A percentile compares a stretch with the other conserved stretches of the same genome.
phyloP scores from a whole-genome alignment of 2,113 vertebrate genomes.

The Heterotilapia buettikoferi region DNA sequence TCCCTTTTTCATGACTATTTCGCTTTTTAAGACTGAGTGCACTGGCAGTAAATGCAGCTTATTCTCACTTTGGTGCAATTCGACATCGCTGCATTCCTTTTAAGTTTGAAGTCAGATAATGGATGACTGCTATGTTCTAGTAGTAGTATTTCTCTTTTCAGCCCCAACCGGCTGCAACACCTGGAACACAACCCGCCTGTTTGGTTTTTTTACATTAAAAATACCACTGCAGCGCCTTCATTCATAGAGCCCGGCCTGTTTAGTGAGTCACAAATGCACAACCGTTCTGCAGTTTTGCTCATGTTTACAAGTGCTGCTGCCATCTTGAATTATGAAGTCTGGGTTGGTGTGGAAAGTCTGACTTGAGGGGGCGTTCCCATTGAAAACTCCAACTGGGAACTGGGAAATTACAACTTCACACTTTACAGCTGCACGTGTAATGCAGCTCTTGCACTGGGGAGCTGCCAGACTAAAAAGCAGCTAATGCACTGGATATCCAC shows the following conservation, averaged over 20 bases:
- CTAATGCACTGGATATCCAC: rapidly evolving
- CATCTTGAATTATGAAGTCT: neutral
- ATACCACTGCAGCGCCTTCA: neutral
- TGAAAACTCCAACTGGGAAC: neutral
- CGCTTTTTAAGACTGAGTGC: neutral
- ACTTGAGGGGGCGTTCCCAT: neutral
- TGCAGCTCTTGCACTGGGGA: neutral
- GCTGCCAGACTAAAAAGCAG: neutral
- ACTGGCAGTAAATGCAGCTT: neutral
- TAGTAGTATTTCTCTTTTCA: neutral
- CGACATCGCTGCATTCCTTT: rapidly evolving
- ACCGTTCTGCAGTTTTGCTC: neutral
- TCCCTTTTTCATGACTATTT: neutral
- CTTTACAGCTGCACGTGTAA: neutral
- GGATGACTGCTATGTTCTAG: neutral
- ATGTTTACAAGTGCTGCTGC: neutral
- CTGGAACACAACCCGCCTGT: neutral
- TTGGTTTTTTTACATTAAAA: neutral
- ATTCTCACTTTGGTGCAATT: neutral
- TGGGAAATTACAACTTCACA: neutral
- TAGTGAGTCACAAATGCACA: neutral
- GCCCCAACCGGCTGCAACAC: neutral
- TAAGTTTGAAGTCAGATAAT: neutral
- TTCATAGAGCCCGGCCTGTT: neutral
- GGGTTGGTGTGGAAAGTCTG: neutral